Evolutionary conservation across 2,888 invertebrate genomes (phyloP).

Genomic region (Ypsolopha scabrella): DNA sequence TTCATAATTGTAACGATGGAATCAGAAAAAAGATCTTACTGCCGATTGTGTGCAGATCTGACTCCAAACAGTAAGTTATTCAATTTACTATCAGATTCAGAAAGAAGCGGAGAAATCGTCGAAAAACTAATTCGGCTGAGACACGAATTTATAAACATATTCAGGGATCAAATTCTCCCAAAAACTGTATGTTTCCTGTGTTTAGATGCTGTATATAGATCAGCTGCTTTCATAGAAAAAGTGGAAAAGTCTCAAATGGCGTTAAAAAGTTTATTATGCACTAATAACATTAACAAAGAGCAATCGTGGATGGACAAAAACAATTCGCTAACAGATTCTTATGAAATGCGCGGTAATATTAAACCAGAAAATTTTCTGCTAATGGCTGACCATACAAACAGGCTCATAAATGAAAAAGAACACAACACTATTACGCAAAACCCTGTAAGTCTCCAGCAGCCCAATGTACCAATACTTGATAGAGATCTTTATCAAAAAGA

Average conservation of each 20-base stretch:
- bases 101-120: conserved; percentile 33
- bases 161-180: conserved; percentile 28
- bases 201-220: conserved; percentile 42
- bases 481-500: too few species aligned
- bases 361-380: neutral
- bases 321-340: neutral
- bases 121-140: conserved; percentile 42
- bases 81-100: conserved; percentile 25
- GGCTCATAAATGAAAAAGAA: too few species aligned
- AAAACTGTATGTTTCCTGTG: conserved; percentile 51
- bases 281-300: neutral
- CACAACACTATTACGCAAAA: too few species aligned
- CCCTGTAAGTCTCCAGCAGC: too few species aligned
- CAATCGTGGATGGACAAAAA: neutral
- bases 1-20: too few species aligned
- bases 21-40: conserved; percentile 18
- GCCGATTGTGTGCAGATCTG: conserved; percentile 47
- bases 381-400: too few species aligned
- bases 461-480: too few species aligned
- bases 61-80: conserved; percentile 31
- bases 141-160: conserved; percentile 47
- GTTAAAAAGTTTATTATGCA: neutral
- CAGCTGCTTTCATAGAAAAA: conserved; percentile 36
- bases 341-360: neutral
- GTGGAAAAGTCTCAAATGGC: neutral